Percentiles rank a stretch among this genome's conserved stretches.
Evolutionary conservation across 2,797 vertebrate genomes (phyloP).

Genomic region (Heteromormyrus szaboi): DNA sequence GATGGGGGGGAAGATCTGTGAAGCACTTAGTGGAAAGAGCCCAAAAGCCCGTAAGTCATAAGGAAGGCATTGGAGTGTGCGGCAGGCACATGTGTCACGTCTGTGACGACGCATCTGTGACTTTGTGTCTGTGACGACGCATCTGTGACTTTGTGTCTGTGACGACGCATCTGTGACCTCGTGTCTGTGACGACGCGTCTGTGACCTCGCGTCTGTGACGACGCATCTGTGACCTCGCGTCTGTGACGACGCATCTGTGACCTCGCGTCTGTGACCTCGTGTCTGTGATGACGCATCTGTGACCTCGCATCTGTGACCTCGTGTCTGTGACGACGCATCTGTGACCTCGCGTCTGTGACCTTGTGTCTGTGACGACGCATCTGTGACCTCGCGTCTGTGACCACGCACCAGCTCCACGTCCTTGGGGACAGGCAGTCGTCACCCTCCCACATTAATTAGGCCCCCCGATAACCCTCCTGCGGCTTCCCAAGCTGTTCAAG

Average conservation of each 20-base stretch:
- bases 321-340: no score
- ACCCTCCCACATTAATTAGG: background rate
- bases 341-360: no score
- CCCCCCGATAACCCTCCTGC: background rate
- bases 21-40: background rate
- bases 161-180: background rate
- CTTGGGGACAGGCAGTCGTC: background rate
- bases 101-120: no score
- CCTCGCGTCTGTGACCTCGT: no score
- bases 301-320: no score
- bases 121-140: no score
- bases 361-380: background rate
- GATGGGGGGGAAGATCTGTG: background rate
- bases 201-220: background rate
- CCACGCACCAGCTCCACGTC: background rate
- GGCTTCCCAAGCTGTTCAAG: background rate
- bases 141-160: background rate
- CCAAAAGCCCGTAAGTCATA: background rate
- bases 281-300: no score
- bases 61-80: background rate
- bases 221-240: no score
- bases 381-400: no score
- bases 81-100: background rate
- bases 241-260: background rate
- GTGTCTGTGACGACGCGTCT: background rate